A percentile compares a stretch with the other conserved stretches of the same genome.
These are phyloP conservation scores for Microctenopoma steveboyesi DNA, from an alignment of 2,797 vertebrate species.

Conservation along the genomic window DNA sequence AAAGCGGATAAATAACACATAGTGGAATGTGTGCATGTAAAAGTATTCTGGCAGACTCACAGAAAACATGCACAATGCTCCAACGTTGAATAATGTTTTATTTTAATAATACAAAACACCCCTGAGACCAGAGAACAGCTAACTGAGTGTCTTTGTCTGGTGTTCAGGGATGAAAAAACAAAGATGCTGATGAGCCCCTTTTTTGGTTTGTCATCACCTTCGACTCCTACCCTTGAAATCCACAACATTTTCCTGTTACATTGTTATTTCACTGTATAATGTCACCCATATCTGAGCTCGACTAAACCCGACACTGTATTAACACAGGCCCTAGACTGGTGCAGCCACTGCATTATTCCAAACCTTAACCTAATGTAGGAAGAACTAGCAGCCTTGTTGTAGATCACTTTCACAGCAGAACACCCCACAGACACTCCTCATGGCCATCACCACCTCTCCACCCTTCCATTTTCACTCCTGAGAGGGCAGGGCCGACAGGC, in stretches of 20 bases:
- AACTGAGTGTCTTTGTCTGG: constrained; percentile 54
- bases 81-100: constrained; percentile 30
- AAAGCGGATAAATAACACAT: constrained; percentile 41
- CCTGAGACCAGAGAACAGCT: constrained; percentile 51
- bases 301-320: constrained; percentile 31
- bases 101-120: constrained; percentile 52
- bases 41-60: constrained; percentile 6
- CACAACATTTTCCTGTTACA: constrained; percentile 28
- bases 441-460: constrained; percentile 75
- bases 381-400: constrained; percentile 34
- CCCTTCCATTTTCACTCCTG: constrained; percentile 74
- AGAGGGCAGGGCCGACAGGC: constrained; percentile 78
- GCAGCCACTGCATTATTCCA: constrained; percentile 17
- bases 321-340: constrained; percentile 11
- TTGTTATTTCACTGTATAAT: constrained; percentile 41
- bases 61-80: constrained; percentile 5
- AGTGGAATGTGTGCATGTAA: constrained; percentile 23
- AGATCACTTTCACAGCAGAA: constrained; percentile 41
- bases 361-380: constrained; percentile 2
- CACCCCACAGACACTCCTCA: constrained; percentile 59
- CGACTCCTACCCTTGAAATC: constrained; percentile 48
- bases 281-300: constrained; percentile 35
- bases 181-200: constrained; percentile 57
- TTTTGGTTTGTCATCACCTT: constrained; percentile 49
- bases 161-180: constrained; percentile 57